phyloP scores from a whole-genome alignment of 30 jellyfish, hydroid and myxozoan genomes.

The Sanderia malayensis region DNA sequence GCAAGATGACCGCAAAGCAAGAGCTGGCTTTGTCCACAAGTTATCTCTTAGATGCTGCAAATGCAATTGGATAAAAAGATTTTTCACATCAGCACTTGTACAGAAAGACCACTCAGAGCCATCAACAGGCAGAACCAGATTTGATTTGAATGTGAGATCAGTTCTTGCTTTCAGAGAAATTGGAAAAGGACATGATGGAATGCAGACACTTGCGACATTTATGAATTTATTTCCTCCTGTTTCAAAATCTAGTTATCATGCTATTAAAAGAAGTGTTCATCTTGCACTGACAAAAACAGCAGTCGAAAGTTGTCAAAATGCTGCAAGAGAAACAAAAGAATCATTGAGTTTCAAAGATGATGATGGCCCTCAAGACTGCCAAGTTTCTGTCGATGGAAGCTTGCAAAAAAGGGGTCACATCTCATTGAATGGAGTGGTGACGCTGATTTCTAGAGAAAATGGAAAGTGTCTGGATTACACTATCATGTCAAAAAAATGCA shows the following conservation, averaged over 20 bases:
- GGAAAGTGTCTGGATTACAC: conserved; percentile 33
- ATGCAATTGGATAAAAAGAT: neutral
- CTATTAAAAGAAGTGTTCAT: neutral
- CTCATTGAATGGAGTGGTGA: conserved; percentile 33
- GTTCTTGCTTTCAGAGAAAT: neutral
- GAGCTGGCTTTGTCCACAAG: neutral
- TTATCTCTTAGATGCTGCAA: neutral
- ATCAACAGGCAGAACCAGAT: neutral
- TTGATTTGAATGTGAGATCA: neutral
- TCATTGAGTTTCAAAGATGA: neutral
- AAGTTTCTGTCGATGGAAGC: conserved; percentile 26
- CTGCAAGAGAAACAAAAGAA: neutral
- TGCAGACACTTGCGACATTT: neutral
- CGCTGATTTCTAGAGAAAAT: conserved; percentile 32
- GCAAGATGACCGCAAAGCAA: neutral
- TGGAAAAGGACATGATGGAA: too few relatives aligned
- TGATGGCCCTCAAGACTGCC: neutral
- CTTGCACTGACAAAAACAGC: neutral
- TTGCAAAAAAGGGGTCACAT: conserved; percentile 39
- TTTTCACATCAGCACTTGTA: neutral
- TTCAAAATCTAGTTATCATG: neutral
- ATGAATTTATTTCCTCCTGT: neutral
- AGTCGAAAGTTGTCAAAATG: neutral
- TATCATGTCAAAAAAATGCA: conserved; percentile 10
- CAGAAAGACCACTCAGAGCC: neutral